phyloP scores from a whole-genome alignment of 2,888 invertebrate species.

The Leistus spinibarbis region DNA sequence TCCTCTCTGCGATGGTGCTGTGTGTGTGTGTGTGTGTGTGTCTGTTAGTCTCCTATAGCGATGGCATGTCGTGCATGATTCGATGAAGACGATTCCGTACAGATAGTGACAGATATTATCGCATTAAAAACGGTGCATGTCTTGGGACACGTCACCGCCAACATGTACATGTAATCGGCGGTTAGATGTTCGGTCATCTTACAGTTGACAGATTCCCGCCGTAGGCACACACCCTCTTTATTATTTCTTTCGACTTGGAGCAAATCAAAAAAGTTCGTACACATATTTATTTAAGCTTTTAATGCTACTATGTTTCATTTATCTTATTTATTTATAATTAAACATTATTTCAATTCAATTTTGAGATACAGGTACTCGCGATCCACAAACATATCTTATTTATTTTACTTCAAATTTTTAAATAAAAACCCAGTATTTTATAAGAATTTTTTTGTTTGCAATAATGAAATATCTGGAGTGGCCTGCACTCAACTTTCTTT shows the following conservation, averaged over 20 bases:
- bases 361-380: too few relatives aligned
- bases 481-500: too few relatives aligned
- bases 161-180: constrained; percentile 28
- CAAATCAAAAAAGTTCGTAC: not conserved
- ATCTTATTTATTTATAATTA: too few relatives aligned
- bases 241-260: not conserved
- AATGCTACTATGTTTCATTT: not conserved
- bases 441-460: too few relatives aligned
- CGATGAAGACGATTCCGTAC: not conserved
- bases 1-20: not conserved
- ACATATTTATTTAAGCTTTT: not conserved
- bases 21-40: not conserved
- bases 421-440: too few relatives aligned
- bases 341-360: too few relatives aligned
- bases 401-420: too few relatives aligned
- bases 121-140: not conserved
- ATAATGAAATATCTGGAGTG: too few relatives aligned
- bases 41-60: not conserved
- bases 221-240: not conserved
- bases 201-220: constrained; percentile 35
- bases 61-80: not conserved
- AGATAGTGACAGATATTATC: constrained; percentile 2
- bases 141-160: not conserved
- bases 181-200: constrained; percentile 19
- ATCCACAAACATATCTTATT: too few relatives aligned